phyloP scores from a whole-genome alignment of 2,888 invertebrate genomes.

The Sabatieria punctata region DNA sequence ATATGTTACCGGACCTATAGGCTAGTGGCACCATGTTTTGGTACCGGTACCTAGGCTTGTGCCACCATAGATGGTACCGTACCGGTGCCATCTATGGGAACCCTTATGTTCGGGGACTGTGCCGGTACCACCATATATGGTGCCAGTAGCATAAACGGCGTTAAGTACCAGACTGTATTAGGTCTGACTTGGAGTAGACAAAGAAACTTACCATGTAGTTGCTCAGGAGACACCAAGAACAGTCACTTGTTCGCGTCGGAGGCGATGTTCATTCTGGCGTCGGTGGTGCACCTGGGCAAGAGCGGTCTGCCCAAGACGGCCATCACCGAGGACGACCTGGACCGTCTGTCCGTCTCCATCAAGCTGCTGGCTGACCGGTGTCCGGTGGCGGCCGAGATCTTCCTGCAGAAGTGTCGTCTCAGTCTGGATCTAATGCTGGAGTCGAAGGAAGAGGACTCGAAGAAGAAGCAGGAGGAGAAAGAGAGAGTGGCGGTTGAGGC shows the following conservation, averaged over 20 bases:
- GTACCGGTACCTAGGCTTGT: too few relatives aligned
- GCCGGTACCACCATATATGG: too few relatives aligned
- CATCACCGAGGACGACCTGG: slow-evolving; percentile 87
- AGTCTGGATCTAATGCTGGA: slow-evolving; percentile 65
- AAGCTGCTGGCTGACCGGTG: slow-evolving; percentile 41
- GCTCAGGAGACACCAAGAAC: too few relatives aligned
- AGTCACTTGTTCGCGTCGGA: slow-evolving; percentile 47
- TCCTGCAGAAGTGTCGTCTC: slow-evolving; percentile 53
- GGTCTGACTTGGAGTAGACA: too few relatives aligned
- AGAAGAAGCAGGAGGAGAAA: slow-evolving; percentile 35
- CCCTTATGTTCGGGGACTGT: too few relatives aligned
- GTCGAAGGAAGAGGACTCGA: slow-evolving; percentile 56
- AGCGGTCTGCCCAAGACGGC: slow-evolving; percentile 38
- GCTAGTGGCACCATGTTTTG: too few relatives aligned
- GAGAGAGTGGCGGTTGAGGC: slow-evolving; percentile 39
- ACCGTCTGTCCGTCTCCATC: slow-evolving; percentile 44
- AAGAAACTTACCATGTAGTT: too few relatives aligned
- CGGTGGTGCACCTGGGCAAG: slow-evolving; percentile 66
- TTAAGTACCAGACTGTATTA: too few relatives aligned
- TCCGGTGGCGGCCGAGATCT: slow-evolving; percentile 50
- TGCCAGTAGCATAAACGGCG: too few relatives aligned
- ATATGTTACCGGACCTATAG: too few relatives aligned
- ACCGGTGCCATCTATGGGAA: too few relatives aligned
- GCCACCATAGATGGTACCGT: too few relatives aligned
- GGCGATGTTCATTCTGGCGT: slow-evolving; percentile 69